A percentile compares a stretch with the other conserved stretches of the same genome.
These are phyloP conservation scores for Tryphoninae sp. DNA, from an alignment of 2,888 invertebrate species.

Conservation along the genomic window DNA sequence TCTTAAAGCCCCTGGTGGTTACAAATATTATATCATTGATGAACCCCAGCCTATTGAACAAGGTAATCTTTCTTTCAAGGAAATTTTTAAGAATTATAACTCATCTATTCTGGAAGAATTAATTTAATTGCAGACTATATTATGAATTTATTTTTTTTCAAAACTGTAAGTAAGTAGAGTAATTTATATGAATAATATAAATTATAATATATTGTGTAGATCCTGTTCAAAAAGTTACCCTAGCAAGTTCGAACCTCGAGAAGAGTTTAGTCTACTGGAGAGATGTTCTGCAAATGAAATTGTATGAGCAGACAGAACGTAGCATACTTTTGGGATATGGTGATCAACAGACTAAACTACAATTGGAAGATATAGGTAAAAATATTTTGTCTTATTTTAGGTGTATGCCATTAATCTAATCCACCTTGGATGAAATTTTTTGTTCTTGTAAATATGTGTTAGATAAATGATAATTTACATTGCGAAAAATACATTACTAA, in stretches of 20 bases:
- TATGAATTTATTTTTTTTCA: too few relatives aligned
- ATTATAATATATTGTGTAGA: conserved; percentile 82
- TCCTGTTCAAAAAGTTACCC: conserved; percentile 90
- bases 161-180: not conserved
- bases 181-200: not conserved
- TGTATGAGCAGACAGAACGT: conserved; percentile 85
- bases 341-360: conserved; percentile 89
- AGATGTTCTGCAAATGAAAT: conserved; percentile 88
- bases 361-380: conserved; percentile 88
- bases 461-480: too few relatives aligned
- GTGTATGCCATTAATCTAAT: not conserved
- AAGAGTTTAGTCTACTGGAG: conserved; percentile 93
- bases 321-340: conserved; percentile 87
- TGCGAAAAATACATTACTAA: not conserved
- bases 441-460: too few relatives aligned
- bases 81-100: not conserved
- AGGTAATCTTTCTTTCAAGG: conserved; percentile 82
- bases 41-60: conserved; percentile 86
- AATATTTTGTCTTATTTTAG: conserved; percentile 15
- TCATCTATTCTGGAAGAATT: not conserved
- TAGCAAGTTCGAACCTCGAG: conserved; percentile 89
- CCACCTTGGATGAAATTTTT: too few relatives aligned
- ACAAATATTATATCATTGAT: conserved; percentile 91
- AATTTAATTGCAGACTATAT: too few relatives aligned
- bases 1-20: conserved; percentile 95